Base-by-base conservation (phyloP, 2,113 vertebrate genomes). In the Edolisoma coerulescens region DNA sequence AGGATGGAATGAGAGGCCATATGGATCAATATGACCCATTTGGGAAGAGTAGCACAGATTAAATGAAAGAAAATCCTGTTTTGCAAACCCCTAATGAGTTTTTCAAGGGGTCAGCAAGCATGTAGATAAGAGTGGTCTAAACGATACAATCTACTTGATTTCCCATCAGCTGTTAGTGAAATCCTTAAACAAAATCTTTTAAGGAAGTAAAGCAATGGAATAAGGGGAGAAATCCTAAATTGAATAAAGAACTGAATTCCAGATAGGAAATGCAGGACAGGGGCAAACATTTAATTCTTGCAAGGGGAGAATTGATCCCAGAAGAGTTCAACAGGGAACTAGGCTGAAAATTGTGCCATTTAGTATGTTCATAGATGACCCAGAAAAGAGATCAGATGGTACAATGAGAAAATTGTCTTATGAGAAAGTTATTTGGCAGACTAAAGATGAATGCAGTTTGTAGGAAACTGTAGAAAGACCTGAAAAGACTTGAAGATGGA, bases 21-120 rank as follows among this genome's bases (percentile, higher is more conserved):
- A 57, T 73, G 73, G 76, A 94, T 94, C 89, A 88, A 63, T 90
- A 73, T 53, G 68, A 90, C 83, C 79, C 71, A 64, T 86, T 73
- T 93, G 63, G 44, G 89, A 90, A 92, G 44, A 67, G 42, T 12
- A 81, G 68, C 77, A 57, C 50, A 53, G 84, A 90, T 96, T 95
- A 92, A 3, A 3, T 68, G 56, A 85, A 82, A 80, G 78, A 85
- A 76, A 95, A 90, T 93, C 79, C 83, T 59, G 9, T 79, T 93
- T 92, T 49, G 49, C 76, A 90, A 87, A 79, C 18, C 20, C 44
- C 57, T 93, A 83, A 93, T 92, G 82, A 85, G 59, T 96, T 95
- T 88, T 92, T 83, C 57, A 64, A 88, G 78, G 26, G 52, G 56
- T 71, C 56, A 87, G 69, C 39, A 91, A 70, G 44, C 44, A 32